Base-by-base conservation (phyloP, 1,140 invertebrate genomes). In the Drosophila athabasca region DNA sequence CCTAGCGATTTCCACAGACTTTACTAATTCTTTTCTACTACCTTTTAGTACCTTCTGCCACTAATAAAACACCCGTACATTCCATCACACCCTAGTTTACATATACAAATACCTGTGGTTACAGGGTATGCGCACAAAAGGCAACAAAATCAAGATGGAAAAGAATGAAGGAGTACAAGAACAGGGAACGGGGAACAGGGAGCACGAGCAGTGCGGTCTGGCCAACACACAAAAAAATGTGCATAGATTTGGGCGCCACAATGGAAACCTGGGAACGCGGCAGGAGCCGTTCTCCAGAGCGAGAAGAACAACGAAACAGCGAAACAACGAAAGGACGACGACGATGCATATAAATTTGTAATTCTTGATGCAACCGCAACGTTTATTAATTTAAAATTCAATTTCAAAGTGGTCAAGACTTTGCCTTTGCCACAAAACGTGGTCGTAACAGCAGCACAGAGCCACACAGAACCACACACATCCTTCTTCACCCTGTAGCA, bases 301-400 rank as follows among this genome's bases (percentile, higher is more conserved):
- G 76, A 24, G 24, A 24, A 24, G 24, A 24, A 24, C 44, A 48
- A 74, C 31, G 61, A 35, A 54, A 49, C 19, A 45, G 57, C 57
- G 35, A 43, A 58, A 49, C 3, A 13, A 39, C 4, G 35, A 39
- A 39, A 5, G 35, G 9, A 64, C 68, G 62, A 73, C 58, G 58
- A 88, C 66, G 66, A 65, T 72, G 70, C 78, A 57, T 87, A 88
- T 87, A 87, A 88, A 87, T 88, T 87, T 87, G 82, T 87, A 87
- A 88, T 85, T 87, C 82, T 75, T 87, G 82, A 87, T 87, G 83
- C 78, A 88, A 58, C 82, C 83, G 62, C 82, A 76, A 82, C 83
- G 83, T 88, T 87, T 87, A 87, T 87, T 87, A 87, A 87, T 87
- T 88, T 87, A 88, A 87, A 87, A 87, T 87, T 87, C 82, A 87